These are phyloP conservation scores for Ischnura elegans DNA, from an alignment of 2,888 invertebrate species.

Conservation along the genomic window DNA sequence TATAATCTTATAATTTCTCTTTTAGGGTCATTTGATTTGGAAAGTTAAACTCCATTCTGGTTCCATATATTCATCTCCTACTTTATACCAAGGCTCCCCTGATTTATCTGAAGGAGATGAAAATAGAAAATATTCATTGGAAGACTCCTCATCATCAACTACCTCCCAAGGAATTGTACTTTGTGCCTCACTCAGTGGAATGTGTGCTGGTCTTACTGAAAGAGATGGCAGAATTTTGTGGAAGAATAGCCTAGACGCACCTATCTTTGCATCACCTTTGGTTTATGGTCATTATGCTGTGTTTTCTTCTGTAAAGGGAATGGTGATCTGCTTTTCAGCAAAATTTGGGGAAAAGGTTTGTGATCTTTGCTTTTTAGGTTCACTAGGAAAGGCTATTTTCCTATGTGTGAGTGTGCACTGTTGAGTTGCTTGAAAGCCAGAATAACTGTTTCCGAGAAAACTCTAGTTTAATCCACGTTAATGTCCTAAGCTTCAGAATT, in stretches of 20 bases:
- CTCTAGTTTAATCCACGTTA: too few relatives aligned
- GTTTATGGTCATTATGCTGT: constrained; percentile 79
- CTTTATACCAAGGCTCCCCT: constrained; percentile 45
- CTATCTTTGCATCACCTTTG: constrained; percentile 84
- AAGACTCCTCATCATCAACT: not conserved
- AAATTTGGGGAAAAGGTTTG: constrained; percentile 80
- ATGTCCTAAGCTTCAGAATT: too few relatives aligned
- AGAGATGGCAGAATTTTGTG: constrained; percentile 80
- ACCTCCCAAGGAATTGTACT: constrained; percentile 73
- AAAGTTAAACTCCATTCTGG: constrained; percentile 52
- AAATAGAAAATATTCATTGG: not conserved
- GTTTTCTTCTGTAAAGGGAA: constrained; percentile 81
- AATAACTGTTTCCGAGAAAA: too few relatives aligned
- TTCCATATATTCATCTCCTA: constrained; percentile 69
- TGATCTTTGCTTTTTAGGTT: not conserved
- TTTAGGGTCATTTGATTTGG: constrained; percentile 74
- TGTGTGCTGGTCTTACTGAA: constrained; percentile 80
- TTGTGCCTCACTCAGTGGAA: constrained; percentile 82
- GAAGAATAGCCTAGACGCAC: constrained; percentile 81
- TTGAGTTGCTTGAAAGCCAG: too few relatives aligned
- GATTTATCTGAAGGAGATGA: not conserved
- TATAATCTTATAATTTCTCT: not conserved
- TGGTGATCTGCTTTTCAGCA: constrained; percentile 80
- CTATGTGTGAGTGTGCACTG: too few relatives aligned
- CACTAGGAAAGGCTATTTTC: too few relatives aligned